Conservation (phyloP, 2,113 vertebrate species). For the Nothobranchius furzeri region DNA sequence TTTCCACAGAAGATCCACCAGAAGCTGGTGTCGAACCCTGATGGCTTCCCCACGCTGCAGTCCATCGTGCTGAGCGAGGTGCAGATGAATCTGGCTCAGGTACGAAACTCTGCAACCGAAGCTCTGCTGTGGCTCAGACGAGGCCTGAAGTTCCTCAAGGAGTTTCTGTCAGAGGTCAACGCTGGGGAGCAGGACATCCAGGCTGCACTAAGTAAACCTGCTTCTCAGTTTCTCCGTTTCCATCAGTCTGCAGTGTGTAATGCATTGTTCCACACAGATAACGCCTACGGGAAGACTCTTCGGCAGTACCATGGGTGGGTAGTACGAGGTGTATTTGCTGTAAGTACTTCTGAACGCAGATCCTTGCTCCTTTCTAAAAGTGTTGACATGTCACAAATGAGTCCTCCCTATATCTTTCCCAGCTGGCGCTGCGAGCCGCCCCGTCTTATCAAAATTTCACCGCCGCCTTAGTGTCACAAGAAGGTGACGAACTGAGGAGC, state of each 20-base stretch:
- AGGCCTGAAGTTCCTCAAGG: conserved; percentile 95
- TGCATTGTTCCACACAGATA: conserved; percentile 77
- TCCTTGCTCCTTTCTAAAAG: neutral
- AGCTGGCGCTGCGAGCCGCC: conserved; percentile 94
- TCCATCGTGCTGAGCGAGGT: conserved; percentile 94
- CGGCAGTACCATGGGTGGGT: conserved; percentile 97
- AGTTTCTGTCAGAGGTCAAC: conserved; percentile 91
- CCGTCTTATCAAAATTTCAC: conserved; percentile 90
- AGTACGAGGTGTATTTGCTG: conserved; percentile 95
- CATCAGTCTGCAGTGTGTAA: no score
- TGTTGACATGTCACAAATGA: neutral
- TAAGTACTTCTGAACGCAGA: conserved; percentile 69
- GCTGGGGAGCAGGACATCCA: conserved; percentile 90
- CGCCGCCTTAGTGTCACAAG: conserved; percentile 85
- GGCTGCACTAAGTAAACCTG: conserved; percentile 89
- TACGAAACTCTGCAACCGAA: conserved; percentile 95
- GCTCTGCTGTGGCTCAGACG: conserved; percentile 95
- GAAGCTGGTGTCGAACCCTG: conserved; percentile 90
- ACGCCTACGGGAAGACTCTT: conserved; percentile 92
- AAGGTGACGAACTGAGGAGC: conserved; percentile 86
- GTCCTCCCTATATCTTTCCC: conserved; percentile 11
- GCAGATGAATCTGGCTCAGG: conserved; percentile 80
- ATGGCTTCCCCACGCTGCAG: conserved; percentile 90
- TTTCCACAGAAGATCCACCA: conserved; percentile 89
- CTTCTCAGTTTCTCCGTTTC: neutral